Evolutionary conservation across 2,797 vertebrate species (phyloP), one percentile per base, ranked within the genome.

Genomic region (Scolopax rusticola): DNA sequence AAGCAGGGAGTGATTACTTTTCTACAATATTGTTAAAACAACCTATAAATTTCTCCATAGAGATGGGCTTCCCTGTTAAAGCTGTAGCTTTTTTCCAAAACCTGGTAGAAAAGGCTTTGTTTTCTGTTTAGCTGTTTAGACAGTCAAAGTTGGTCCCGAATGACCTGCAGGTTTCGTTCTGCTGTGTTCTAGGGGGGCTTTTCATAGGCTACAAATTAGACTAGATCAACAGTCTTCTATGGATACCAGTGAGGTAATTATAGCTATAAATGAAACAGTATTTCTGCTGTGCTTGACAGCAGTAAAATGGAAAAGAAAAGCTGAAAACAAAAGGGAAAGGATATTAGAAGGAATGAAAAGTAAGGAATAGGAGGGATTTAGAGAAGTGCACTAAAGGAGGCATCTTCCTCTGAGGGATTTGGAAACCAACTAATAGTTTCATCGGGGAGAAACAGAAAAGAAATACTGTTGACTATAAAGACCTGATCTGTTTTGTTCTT

Each of bases 201-300:
- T 56, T 82, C 63, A 87, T 21, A 67, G 59, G 30, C 47, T 25
- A 28, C 43, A 79, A 50, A 67, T 59, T 57, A 60, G 67, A 57
- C 32, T 48, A 65, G 67, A 90, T 78, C 53, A 88, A 67, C 32
- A 87, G 21, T 59, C 67, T 88, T 27, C 12, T 69, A 76, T 64
- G 1, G 3, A 81, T 47, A 84, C 68, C 51, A 81, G 94, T 88
- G 82, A 88, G 59, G 41, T 67, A 84, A 76, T 86, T 79, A 78
- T 10, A 77, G 48, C 47, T 90, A 28, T 27, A 78, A 86, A 90
- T 80, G 41, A 93, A 94, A 68, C 1, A 2, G 32, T 75, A 47
- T 70, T 94, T 90, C 90, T 92, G 43, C 67, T 61, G 45, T 70
- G 53, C 41, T 74, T 89, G 86, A 80, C 48, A 80, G 74, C 43